Conservation (phyloP, 2,113 vertebrate genomes). For the Malurus alboscapulatus region DNA sequence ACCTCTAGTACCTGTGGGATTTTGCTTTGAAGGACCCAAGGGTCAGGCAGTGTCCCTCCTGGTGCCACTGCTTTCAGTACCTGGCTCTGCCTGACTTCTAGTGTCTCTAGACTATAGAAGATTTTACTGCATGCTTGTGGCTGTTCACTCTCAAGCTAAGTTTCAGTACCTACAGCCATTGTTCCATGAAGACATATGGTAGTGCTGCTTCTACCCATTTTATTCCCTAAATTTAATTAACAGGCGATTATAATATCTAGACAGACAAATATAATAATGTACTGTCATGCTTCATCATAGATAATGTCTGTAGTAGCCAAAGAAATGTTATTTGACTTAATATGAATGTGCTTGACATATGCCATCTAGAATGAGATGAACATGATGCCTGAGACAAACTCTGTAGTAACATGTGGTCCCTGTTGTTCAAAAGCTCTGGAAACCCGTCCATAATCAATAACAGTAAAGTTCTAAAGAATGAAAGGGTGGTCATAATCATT, state of each 20-base stretch:
- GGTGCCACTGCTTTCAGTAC: neutral
- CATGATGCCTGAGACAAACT: neutral
- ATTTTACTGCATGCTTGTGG: neutral
- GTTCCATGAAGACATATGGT: neutral
- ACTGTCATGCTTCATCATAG: neutral
- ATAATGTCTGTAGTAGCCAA: neutral
- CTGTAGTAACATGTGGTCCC: neutral
- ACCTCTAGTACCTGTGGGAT: neutral
- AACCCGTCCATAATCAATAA: neutral
- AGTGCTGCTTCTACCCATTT: neutral
- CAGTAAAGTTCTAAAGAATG: neutral
- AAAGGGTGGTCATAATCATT: neutral
- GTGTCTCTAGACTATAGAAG: fast-evolving
- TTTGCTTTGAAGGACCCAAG: neutral
- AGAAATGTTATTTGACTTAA: neutral
- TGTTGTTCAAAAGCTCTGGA: neutral
- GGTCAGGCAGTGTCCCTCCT: neutral
- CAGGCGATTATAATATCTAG: neutral
- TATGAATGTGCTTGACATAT: neutral
- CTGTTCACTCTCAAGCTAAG: neutral
- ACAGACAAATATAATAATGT: neutral
- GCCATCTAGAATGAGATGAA: neutral
- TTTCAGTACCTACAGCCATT: neutral
- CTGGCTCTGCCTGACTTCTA: neutral
- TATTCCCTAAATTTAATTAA: slow-evolving; percentile 25